Evolutionary conservation across 1,140 invertebrate species (phyloP), one percentile per base, ranked within the genome.

Genomic region (Tetramorium parvispinum): DNA sequence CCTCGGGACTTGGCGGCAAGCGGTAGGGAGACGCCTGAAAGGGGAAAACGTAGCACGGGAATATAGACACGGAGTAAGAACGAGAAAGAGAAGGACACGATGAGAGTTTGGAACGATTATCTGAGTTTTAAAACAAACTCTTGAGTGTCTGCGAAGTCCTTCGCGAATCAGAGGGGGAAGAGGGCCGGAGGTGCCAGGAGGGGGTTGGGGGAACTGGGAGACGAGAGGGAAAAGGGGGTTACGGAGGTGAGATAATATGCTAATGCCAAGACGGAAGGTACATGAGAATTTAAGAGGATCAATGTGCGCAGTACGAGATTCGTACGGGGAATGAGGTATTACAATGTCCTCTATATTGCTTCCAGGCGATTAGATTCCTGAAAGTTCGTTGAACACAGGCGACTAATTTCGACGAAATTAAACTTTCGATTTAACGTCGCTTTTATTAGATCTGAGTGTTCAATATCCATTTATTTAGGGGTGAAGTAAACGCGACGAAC

Each of bases 101-200:
- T 87, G 82, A 81, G 88, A 90, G 88, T 89, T 94, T 83, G 93
- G 92, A 94, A 94, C 94, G 94, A 94, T 95, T 94, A 94, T 94
- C 93, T 92, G 92, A 94, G 93, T 94, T 94, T 94, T 94, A 93
- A 94, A 94, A 94, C 92, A 92, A 94, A 94, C 94, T 94, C 92
- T 94, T 93, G 93, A 95, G 93, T 94, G 93, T 94, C 94, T 94
- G 94, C 91, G 92, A 94, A 93, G 93, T 94, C 94, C 91, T 94
- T 87, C 66, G 91, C 86, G 92, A 93, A 93, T 91, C 87, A 87
- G 85, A 77, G 82, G 83, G 76, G 59, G 27, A 18, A 21, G 81
- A 71, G 78, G 85, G 88, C 57, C 76, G 86, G 86, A 85, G 88
- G 83, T 79, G 68, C 55, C 70, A 76, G 70, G 68, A 82, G 66